Percentiles rank a stretch among this genome's conserved stretches.
phyloP scores from a whole-genome alignment of 2,797 vertebrate genomes.

The Semotilus atromaculatus region DNA sequence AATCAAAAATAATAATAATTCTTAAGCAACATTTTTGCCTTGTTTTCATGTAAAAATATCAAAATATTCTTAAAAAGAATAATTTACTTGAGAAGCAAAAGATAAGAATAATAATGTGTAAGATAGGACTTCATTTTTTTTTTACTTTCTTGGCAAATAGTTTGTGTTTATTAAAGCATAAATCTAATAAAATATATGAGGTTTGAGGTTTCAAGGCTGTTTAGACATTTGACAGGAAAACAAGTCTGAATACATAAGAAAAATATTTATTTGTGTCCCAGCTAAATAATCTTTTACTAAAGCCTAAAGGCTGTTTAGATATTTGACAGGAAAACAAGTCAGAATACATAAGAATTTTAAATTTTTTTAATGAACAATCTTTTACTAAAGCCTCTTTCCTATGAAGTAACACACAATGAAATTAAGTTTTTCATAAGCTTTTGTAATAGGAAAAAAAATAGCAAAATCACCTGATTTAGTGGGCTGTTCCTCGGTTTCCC shows the following conservation, averaged over 20 bases:
- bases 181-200: not conserved
- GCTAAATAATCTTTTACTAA: not conserved
- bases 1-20: too few species aligned
- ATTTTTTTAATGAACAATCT: not conserved
- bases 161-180: not conserved
- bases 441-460: not conserved
- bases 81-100: not conserved
- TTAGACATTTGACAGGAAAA: not conserved
- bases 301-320: not conserved
- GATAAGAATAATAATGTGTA: not conserved
- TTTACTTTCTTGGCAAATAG: not conserved
- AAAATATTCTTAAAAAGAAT: not conserved
- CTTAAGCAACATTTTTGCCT: not conserved
- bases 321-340: not conserved
- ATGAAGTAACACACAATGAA: not conserved
- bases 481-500: conserved; percentile 29
- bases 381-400: not conserved
- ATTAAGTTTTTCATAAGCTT: not conserved
- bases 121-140: not conserved
- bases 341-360: not conserved
- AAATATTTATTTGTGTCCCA: not conserved
- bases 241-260: not conserved
- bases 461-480: conserved; percentile 44
- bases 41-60: not conserved
- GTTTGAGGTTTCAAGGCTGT: not conserved